Conservation (phyloP, 1,140 invertebrate species). For the Sweltsa coloradensis region DNA sequence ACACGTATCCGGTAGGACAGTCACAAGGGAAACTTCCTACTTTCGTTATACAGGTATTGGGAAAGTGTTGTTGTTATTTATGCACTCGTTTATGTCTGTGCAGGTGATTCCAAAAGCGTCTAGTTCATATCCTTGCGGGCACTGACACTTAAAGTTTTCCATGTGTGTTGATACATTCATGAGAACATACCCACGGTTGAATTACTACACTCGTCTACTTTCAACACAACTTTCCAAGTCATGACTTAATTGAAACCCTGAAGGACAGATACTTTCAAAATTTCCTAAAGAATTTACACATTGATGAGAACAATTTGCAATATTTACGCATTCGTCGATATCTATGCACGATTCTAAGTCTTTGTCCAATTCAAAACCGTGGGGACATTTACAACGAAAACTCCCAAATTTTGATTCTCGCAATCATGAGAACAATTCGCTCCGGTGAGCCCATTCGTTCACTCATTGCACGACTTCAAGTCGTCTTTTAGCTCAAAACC, state of each 20-base stretch:
- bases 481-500: conserved; percentile 36
- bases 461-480: conserved; percentile 35
- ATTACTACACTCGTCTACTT: no score
- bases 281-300: no score
- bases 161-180: no score
- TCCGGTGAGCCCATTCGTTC: conserved; percentile 40
- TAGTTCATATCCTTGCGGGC: no score
- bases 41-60: conserved; percentile 40
- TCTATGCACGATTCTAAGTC: no score
- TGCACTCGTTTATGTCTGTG: conserved; percentile 37
- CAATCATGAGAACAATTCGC: conserved; percentile 38
- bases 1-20: conserved; percentile 31
- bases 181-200: no score
- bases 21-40: conserved; percentile 32
- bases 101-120: conserved; percentile 26
- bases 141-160: no score
- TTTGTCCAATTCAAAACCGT: conserved; percentile 29
- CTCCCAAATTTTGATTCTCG: conserved; percentile 37
- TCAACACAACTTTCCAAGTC: no score
- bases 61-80: conserved; percentile 34
- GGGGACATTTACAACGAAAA: conserved; percentile 31
- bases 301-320: no score
- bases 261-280: no score
- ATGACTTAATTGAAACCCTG: no score
- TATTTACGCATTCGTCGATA: no score